Conservation (phyloP, 2,797 vertebrate species). For the Acropternis orthonyx region DNA sequence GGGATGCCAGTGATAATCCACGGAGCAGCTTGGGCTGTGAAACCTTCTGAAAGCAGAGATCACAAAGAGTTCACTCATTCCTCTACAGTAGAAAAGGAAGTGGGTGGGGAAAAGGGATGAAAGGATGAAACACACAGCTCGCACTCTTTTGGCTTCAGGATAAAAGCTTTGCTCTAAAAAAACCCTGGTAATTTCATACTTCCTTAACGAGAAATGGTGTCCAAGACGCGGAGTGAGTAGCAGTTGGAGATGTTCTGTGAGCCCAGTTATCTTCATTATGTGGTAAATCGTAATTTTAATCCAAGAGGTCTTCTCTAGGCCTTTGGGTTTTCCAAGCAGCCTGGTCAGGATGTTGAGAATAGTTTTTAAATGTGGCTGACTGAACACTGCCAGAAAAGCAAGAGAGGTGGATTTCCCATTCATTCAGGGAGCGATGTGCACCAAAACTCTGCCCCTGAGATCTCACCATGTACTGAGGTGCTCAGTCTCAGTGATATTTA, state of each 20-base stretch:
- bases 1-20: background rate
- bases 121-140: conserved; percentile 1
- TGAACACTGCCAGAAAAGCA: background rate
- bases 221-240: background rate
- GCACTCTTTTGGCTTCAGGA: background rate
- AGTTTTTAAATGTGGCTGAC: background rate
- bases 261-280: background rate
- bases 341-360: background rate
- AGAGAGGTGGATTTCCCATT: background rate
- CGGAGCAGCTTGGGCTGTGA: background rate
- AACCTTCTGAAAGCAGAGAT: conserved; percentile 35
- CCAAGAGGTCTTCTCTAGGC: background rate
- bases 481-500: accelerated
- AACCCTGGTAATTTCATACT: background rate
- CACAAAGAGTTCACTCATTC: conserved; percentile 40
- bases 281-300: background rate
- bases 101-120: conserved; percentile 32
- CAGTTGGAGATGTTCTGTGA: background rate
- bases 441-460: background rate
- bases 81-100: conserved; percentile 28
- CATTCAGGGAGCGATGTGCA: background rate
- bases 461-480: accelerated
- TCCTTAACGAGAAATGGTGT: background rate
- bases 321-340: background rate
- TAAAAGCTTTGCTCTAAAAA: background rate